Base-by-base conservation (phyloP, 2,797 vertebrate genomes). In the Poeciliopsis presidionis region DNA sequence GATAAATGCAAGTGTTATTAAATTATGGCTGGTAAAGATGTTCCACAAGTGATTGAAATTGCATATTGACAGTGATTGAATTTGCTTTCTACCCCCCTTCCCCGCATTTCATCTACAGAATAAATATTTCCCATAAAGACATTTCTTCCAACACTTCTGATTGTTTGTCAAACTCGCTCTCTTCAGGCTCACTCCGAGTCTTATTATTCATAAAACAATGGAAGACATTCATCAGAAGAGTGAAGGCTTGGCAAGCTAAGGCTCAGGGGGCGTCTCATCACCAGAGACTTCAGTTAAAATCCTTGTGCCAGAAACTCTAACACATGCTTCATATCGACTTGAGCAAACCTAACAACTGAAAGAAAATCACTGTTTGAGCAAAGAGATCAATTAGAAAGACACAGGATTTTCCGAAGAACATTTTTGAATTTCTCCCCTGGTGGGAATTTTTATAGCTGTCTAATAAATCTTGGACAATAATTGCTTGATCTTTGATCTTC, bases 131-230 rank as follows among this genome's bases (percentile, higher is more conserved):
- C 36, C 18, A 41, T 9, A 67, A 41, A 67, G 20, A 22, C 36
- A 41, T 22, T 67, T 41, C 36, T 22, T 80, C 76, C 78, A 83
- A 81, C 36, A 67, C 20, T 67, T 25, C 20, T 67, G 36, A 73
- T 80, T 84, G 49, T 57, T 83, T 74, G 73, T 82, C 65, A 78
- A 81, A 84, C 81, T 80, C 36, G 5, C 63, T 82, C 72, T 72
- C 80, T 88, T 87, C 30, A 65, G 87, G 83, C 85, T 77, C 2
- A 0, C 73, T 84, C 63, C 78, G 75, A 79, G 76, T 80, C 67
- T 70, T 70, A 81, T 91, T 89, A 84, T 88, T 91, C 78, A 88
- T 61, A 89, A 90, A 82, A 91, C 90, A 91, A 89, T 89, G 88
- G 87, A 82, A 71, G 78, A 45, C 78, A 88, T 88, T 91, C 80